A percentile compares a stretch with the other conserved stretches of the same genome.
Evolutionary conservation across 1,140 invertebrate genomes (phyloP).

Genomic region (Brachionus paranguensis): DNA sequence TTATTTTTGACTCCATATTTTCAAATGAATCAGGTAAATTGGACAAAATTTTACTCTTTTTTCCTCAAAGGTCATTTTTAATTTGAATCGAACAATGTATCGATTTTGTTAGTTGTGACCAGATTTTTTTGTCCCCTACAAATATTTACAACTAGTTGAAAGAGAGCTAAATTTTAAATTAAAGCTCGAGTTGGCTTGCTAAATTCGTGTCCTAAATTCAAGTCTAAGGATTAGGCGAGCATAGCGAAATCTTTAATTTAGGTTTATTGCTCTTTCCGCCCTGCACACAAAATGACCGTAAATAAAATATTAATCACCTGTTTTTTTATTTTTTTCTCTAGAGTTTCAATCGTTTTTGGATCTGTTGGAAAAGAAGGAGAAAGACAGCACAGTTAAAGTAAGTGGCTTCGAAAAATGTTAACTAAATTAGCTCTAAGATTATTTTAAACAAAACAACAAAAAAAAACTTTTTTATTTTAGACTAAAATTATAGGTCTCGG

Average conservation of each 20-base stretch:
- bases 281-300: constrained; percentile 16
- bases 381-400: constrained; percentile 14
- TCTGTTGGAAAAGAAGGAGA: constrained; percentile 28
- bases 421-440: neutral
- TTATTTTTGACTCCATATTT: constrained; percentile 38
- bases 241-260: neutral
- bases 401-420: neutral
- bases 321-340: neutral
- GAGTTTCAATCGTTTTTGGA: constrained; percentile 40
- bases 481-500: neutral
- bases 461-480: neutral
- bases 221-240: neutral
- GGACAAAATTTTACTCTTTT: neutral
- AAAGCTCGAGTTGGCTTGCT: neutral
- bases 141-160: constrained; percentile 24
- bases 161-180: neutral
- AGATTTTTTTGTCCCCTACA: neutral
- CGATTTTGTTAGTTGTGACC: neutral
- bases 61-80: neutral
- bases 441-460: neutral
- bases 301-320: neutral
- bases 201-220: constrained; percentile 17
- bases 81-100: neutral
- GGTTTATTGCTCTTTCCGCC: neutral
- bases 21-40: constrained; percentile 34